Conservation (phyloP, 1,140 invertebrate genomes). For the Samia ricini region DNA sequence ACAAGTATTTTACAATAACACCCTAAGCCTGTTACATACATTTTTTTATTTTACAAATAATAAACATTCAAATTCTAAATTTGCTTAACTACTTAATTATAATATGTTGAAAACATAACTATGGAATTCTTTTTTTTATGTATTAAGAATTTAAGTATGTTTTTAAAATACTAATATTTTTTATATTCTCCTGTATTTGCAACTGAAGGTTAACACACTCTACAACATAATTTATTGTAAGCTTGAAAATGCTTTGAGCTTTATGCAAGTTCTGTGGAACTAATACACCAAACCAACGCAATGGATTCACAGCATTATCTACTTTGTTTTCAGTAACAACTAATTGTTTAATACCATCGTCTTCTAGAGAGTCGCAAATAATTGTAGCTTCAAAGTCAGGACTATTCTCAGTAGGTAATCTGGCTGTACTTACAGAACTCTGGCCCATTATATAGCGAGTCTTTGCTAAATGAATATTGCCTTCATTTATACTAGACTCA, state of each 20-base stretch:
- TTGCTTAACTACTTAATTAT: too few relatives aligned
- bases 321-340: conserved; percentile 65
- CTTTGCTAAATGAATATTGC: conserved; percentile 84
- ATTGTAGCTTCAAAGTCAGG: conserved; percentile 78
- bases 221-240: conserved; percentile 79
- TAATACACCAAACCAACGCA: conserved; percentile 87
- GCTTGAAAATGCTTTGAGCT: conserved; percentile 83
- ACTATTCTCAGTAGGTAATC: conserved; percentile 81
- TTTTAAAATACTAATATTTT: conserved; percentile 65
- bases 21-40: too few relatives aligned
- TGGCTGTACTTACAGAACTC: conserved; percentile 80
- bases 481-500: conserved; percentile 81
- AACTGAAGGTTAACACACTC: conserved; percentile 82
- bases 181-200: conserved; percentile 71
- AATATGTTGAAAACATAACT: too few relatives aligned
- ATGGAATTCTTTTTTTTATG: too few relatives aligned
- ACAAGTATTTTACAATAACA: too few relatives aligned
- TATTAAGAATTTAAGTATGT: conserved; percentile 23
- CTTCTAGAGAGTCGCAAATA: conserved; percentile 55
- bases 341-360: conserved; percentile 60
- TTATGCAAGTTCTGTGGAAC: conserved; percentile 84
- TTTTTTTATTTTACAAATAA: too few relatives aligned
- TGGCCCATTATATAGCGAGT: conserved; percentile 85
- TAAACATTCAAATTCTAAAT: too few relatives aligned
- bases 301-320: conserved; percentile 78